Conservation (phyloP, 2,797 vertebrate genomes). For the Eidolon dupreanum region DNA sequence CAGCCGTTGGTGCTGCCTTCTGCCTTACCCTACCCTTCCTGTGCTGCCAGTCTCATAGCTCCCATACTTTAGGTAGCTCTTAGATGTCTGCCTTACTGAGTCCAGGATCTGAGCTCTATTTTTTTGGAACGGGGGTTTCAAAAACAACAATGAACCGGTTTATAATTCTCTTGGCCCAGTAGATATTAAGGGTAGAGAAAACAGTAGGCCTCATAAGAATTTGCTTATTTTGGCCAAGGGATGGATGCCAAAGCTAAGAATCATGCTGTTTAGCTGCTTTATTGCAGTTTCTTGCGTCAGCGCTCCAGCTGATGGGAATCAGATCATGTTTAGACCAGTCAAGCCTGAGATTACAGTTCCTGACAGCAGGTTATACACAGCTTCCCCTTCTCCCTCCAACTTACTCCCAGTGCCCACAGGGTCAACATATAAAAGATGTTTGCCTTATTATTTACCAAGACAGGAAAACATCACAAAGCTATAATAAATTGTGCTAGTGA, state of each 20-base stretch:
- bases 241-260: background rate
- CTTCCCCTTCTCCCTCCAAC: background rate
- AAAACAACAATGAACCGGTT: background rate
- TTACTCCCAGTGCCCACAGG: background rate
- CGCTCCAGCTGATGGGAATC: background rate
- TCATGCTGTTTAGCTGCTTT: background rate
- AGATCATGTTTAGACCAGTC: background rate
- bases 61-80: background rate
- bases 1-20: background rate
- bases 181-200: background rate
- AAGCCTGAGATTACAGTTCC: background rate
- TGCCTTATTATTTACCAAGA: background rate
- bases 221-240: background rate
- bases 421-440: background rate
- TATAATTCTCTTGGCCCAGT: background rate
- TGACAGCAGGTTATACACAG: background rate
- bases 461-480: background rate
- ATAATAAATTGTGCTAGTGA: background rate
- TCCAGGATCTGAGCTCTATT: background rate
- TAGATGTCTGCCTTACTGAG: background rate
- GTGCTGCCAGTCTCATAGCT: background rate
- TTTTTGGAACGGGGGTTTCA: background rate
- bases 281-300: background rate
- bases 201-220: background rate
- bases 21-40: too few species aligned